Evolutionary conservation across 2,888 invertebrate genomes (phyloP).

Genomic region (Eulithis testata): DNA sequence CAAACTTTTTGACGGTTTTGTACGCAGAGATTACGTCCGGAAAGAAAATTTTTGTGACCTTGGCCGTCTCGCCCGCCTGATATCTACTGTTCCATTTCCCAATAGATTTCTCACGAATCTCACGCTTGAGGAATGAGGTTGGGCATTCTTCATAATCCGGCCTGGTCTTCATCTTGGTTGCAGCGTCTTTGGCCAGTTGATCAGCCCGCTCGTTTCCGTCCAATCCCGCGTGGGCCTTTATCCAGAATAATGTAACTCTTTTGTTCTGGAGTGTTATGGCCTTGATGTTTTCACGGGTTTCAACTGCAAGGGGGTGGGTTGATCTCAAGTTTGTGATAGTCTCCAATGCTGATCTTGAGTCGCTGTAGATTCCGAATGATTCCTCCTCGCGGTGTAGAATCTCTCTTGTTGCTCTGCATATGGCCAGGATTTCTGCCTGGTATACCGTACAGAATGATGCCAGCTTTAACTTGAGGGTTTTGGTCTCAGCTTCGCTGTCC

Average conservation of each 20-base stretch:
- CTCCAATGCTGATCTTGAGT: constrained; percentile 14
- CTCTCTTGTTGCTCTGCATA: neutral
- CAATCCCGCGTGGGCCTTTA: constrained; percentile 24
- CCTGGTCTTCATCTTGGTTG: constrained; percentile 1
- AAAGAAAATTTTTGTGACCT: too few relatives aligned
- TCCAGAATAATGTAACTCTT: constrained; percentile 11
- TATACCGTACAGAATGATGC: constrained; percentile 19
- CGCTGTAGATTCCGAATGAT: constrained; percentile 12
- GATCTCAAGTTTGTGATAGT: neutral
- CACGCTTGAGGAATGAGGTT: constrained; percentile 16
- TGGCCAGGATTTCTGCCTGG: constrained; percentile 19
- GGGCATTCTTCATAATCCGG: constrained; percentile 17
- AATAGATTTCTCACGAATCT: neutral
- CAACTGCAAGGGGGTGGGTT: constrained; percentile 10
- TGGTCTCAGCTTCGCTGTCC: neutral
- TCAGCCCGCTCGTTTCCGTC: neutral
- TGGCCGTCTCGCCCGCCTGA: too few relatives aligned
- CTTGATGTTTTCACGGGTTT: neutral
- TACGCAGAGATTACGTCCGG: too few relatives aligned
- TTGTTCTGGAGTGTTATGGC: neutral
- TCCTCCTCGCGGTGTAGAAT: neutral
- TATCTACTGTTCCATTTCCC: too few relatives aligned
- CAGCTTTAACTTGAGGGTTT: constrained; percentile 8
- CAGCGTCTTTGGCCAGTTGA: neutral
- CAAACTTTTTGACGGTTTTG: too few relatives aligned